Base-by-base conservation (phyloP, 2,113 vertebrate genomes). In the Anguilla rostrata region DNA sequence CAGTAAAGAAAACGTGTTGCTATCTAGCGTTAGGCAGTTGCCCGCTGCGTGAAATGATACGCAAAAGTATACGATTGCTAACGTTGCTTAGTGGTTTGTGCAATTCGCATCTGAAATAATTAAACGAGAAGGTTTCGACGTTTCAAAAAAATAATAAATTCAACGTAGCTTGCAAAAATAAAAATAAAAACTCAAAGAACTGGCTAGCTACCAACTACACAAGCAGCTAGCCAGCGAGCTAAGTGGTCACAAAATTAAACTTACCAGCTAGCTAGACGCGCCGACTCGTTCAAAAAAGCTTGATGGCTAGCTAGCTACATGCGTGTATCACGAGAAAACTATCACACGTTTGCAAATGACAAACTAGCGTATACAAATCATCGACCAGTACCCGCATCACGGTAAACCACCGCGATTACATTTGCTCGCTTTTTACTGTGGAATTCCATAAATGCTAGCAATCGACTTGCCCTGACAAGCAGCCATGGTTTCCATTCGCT, bases 61-160 rank as follows among this genome's bases (percentile, higher is more conserved):
- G 18, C 60, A 66, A 66, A 22, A 66, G 60, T 26, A 20, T 26
- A 60, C 5, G 57, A 6, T 60, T 60, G 57, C 18, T 66, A 60
- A 63, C 83, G 56, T 66, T 84, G 81, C 87, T 88, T 92, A 92
- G 89, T 90, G 34, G 34, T 34, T 34, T 79, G 22, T 26, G 22
- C 18, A 66, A 20, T 66, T 66, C 9, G 18, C 56, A 60, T 60
- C 18, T 14, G 18, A 66, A 66, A 66, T 20, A 66, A 6, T 66
- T 66, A 4, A 66, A 26, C 8, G 1, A 20, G 22, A 66, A 22
- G 60, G 8, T 22, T 26, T 66, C 5, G 3, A 20, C 60, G 60
- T 66, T 66, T 66, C 60, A 20, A 66, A 66, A 66, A 66, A 53
- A n/a, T n/a, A 9, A 46, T 9, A 46, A 2, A 53, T 12, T 12